These are phyloP conservation scores for Conus ventricosus DNA, from an alignment of 1,140 invertebrate genomes.

Conservation along the genomic window DNA sequence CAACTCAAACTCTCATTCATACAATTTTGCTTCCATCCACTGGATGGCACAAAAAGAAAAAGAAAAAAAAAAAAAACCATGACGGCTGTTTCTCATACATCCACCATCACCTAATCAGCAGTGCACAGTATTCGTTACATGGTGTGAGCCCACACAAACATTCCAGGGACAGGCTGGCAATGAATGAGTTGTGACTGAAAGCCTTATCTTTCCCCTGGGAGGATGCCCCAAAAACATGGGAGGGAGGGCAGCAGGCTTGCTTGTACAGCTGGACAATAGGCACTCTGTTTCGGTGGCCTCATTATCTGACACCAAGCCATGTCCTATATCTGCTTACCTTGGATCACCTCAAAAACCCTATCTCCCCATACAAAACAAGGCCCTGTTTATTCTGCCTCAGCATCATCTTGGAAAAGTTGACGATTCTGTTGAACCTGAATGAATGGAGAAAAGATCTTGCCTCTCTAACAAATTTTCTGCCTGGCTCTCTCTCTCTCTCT, in stretches of 20 bases:
- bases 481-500: too few species aligned
- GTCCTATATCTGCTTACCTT: background rate
- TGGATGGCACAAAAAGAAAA: too few species aligned
- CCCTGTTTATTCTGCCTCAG: background rate
- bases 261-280: background rate
- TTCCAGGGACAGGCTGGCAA: background rate
- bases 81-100: background rate
- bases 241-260: background rate
- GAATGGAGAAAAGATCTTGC: background rate
- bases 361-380: background rate
- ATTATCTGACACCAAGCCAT: background rate
- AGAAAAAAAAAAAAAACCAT: background rate
- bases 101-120: background rate
- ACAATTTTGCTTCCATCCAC: too few species aligned
- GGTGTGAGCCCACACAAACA: background rate
- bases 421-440: background rate
- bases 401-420: background rate
- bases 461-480: too few species aligned
- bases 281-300: background rate
- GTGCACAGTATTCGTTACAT: background rate
- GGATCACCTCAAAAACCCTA: background rate
- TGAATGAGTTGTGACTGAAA: constrained; percentile 7
- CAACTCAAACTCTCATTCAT: too few species aligned
- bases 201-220: background rate
- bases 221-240: background rate